A percentile compares a stretch with the other conserved stretches of the same genome.
phyloP scores from a whole-genome alignment of 2,888 invertebrate genomes.

The Cistogaster globosa region DNA sequence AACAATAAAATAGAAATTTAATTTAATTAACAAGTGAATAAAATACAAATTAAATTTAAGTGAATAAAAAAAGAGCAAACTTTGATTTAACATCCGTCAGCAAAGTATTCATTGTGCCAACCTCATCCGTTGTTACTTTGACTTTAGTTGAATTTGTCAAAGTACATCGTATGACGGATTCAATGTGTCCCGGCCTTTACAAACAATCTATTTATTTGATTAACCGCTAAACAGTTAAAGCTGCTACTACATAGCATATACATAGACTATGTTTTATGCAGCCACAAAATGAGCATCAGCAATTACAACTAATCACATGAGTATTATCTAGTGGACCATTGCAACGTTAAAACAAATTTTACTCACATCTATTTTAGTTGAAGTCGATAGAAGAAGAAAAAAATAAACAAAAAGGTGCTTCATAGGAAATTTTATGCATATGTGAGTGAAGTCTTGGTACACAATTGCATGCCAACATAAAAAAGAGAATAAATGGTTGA shows the following conservation, averaged over 20 bases:
- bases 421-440: not conserved
- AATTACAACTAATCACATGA: slow-evolving; percentile 12
- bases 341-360: slow-evolving; percentile 54
- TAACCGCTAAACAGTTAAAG: slow-evolving; percentile 55
- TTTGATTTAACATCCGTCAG: too few relatives aligned
- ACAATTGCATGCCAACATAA: slow-evolving; percentile 45
- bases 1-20: too few relatives aligned
- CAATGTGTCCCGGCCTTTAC: too few relatives aligned
- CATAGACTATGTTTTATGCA: not conserved
- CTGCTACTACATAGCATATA: slow-evolving; percentile 9
- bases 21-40: too few relatives aligned
- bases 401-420: slow-evolving; percentile 15
- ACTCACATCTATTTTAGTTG: slow-evolving; percentile 58
- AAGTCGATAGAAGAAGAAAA: slow-evolving; percentile 26
- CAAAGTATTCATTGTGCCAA: too few relatives aligned
- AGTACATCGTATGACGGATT: too few relatives aligned
- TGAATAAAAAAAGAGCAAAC: too few relatives aligned
- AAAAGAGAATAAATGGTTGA: slow-evolving; percentile 11
- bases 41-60: too few relatives aligned
- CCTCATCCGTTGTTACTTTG: too few relatives aligned
- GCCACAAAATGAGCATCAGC: slow-evolving; percentile 19
- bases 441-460: slow-evolving; percentile 12
- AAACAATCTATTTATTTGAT: slow-evolving; percentile 44
- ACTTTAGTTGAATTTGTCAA: too few relatives aligned
- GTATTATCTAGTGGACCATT: slow-evolving; percentile 45